Percentiles rank a stretch among this genome's conserved stretches.
Conservation (phyloP, 2,113 vertebrate species). For the Tinamus guttatus region DNA sequence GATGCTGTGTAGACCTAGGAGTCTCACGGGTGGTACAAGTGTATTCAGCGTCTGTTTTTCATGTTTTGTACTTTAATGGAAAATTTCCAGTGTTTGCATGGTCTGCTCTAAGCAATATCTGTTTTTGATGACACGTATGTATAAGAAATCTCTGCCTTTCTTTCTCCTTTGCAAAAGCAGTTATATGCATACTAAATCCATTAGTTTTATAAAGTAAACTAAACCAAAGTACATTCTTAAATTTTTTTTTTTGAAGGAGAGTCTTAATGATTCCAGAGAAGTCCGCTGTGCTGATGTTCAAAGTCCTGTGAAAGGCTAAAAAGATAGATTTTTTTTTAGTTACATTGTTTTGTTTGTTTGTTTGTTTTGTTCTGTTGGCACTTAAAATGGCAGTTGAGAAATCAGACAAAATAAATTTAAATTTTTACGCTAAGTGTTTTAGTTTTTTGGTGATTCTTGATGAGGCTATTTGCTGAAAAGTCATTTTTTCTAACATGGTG, state of each 20-base stretch:
- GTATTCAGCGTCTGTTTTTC: neutral
- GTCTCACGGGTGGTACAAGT: neutral
- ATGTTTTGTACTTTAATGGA: neutral
- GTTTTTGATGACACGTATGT: neutral
- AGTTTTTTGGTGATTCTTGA: neutral
- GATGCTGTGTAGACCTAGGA: neutral
- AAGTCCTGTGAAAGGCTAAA: neutral
- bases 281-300: neutral
- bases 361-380: neutral
- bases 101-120: neutral
- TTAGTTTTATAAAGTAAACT: neutral
- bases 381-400: neutral
- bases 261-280: neutral
- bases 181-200: rapidly evolving
- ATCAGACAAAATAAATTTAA: neutral
- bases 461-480: neutral
- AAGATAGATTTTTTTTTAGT: neutral
- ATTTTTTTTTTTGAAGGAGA: neutral
- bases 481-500: neutral
- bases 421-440: neutral
- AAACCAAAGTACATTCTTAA: rapidly evolving
- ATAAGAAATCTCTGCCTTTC: neutral
- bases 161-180: neutral
- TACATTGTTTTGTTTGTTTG: neutral
- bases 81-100: neutral